These are phyloP conservation scores for Eupithecia dodoneata DNA, from an alignment of 2,888 invertebrate genomes.

Conservation along the genomic window DNA sequence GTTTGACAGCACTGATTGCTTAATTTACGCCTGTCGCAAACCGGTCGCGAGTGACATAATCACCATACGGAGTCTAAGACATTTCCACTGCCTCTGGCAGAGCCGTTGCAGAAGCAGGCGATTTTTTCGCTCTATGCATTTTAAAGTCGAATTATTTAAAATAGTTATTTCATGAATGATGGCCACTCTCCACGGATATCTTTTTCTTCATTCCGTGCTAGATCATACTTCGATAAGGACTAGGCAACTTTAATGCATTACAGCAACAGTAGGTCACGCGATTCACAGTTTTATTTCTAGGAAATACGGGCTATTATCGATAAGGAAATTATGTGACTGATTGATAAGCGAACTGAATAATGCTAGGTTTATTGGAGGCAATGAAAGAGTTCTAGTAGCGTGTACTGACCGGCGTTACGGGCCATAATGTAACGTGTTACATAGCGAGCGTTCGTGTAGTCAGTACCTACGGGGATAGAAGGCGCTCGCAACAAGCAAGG, in stretches of 20 bases:
- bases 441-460: too few species aligned
- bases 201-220: conserved; percentile 41
- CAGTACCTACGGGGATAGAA: too few species aligned
- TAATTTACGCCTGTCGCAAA: too few species aligned
- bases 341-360: conserved; percentile 23
- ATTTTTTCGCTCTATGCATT: neutral
- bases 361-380: conserved; percentile 3
- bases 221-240: conserved; percentile 41
- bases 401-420: too few species aligned
- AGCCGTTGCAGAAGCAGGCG: neutral
- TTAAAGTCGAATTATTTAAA: neutral
- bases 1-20: too few species aligned
- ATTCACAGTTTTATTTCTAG: conserved; percentile 37
- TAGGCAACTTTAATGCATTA: conserved; percentile 42
- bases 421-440: too few species aligned
- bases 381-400: neutral
- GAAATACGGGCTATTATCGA: conserved; percentile 38
- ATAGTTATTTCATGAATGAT: neutral
- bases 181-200: conserved; percentile 20
- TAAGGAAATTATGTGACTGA: conserved; percentile 35
- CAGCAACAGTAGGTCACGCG: conserved; percentile 39
- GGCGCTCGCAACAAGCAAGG: too few species aligned
- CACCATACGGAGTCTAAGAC: too few species aligned
- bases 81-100: neutral
- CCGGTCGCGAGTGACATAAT: too few species aligned